A percentile compares a stretch with the other conserved stretches of the same genome.
phyloP scores from a whole-genome alignment of 1,140 invertebrate species.

The Oryctes rhinoceros region DNA sequence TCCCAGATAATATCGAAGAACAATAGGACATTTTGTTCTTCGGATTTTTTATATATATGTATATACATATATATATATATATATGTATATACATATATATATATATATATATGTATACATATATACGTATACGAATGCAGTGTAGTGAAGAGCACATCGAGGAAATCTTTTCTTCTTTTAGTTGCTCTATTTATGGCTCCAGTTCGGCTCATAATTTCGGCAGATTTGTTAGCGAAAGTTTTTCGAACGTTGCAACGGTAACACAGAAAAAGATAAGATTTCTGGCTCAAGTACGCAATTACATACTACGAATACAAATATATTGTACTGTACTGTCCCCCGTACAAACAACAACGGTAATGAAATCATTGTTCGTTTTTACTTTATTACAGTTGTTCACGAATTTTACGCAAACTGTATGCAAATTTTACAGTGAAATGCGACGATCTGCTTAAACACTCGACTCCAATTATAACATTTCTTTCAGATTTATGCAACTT shows the following conservation, averaged over 20 bases:
- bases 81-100: too few relatives aligned
- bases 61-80: too few relatives aligned
- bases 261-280: conserved; percentile 39
- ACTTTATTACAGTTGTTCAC: conserved; percentile 37
- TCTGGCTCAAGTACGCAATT: conserved; percentile 47
- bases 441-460: conserved; percentile 8
- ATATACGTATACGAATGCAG: conserved; percentile 39
- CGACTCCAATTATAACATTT: conserved; percentile 21
- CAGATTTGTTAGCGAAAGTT: conserved; percentile 49
- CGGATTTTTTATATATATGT: conserved; percentile 38
- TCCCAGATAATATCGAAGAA: conserved; percentile 48
- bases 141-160: conserved; percentile 32
- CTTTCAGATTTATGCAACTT: neutral
- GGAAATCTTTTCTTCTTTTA: conserved; percentile 38
- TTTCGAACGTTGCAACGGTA: conserved; percentile 40
- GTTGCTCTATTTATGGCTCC: conserved; percentile 46
- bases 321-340: conserved; percentile 15
- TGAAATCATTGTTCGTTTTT: conserved; percentile 41
- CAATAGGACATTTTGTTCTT: conserved; percentile 50
- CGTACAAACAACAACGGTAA: conserved; percentile 26
- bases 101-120: neutral
- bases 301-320: conserved; percentile 12
- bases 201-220: conserved; percentile 47
- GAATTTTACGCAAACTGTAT: conserved; percentile 39
- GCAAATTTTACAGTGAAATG: conserved; percentile 37